phyloP scores from a whole-genome alignment of 2,113 vertebrate species.

The Tenrec ecaudatus region DNA sequence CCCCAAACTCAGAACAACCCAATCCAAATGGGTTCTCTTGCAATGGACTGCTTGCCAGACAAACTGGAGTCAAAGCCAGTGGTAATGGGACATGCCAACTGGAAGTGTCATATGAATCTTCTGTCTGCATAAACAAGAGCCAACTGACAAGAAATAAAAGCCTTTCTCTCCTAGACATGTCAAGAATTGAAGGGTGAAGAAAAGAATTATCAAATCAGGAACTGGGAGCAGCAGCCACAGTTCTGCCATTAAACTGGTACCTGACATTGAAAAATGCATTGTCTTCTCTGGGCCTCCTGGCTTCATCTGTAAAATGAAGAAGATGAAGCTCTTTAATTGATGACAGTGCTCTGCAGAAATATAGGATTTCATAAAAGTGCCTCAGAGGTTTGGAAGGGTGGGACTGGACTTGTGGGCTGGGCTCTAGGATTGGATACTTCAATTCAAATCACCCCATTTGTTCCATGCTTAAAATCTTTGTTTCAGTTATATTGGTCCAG shows the following conservation, averaged over 20 bases:
- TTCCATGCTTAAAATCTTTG: background rate
- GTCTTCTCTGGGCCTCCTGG: too few species aligned
- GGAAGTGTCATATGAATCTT: background rate
- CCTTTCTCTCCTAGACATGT: background rate
- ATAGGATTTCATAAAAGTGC: accelerated
- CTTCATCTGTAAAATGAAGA: background rate
- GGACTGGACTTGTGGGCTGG: background rate
- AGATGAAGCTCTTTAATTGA: background rate
- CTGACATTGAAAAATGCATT: background rate
- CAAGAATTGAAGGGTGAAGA: background rate
- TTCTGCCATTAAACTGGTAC: background rate
- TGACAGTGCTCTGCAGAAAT: accelerated
- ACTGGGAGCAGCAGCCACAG: background rate
- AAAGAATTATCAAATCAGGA: background rate
- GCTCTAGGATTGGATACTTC: background rate
- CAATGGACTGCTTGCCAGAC: background rate
- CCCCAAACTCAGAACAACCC: background rate
- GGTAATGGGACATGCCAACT: background rate
- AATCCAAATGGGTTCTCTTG: background rate
- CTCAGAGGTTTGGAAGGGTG: background rate
- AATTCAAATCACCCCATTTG: background rate
- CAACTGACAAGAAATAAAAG: background rate
- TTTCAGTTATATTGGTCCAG: too few species aligned
- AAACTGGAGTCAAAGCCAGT: background rate
- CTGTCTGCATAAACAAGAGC: too few species aligned